phyloP scores from a whole-genome alignment of 1,140 invertebrate genomes.

The Cyclina sinensis region DNA sequence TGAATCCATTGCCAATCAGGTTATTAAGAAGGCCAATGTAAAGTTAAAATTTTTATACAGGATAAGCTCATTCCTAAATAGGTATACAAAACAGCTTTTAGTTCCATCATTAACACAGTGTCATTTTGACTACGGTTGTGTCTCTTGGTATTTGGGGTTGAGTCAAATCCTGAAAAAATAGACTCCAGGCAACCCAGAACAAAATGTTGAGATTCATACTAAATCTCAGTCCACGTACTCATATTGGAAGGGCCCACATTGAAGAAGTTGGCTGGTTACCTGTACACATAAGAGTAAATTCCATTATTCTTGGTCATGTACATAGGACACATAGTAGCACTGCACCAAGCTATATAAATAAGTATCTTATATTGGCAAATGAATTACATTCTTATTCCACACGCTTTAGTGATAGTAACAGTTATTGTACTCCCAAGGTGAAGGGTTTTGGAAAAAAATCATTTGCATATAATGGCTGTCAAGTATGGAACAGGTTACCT shows the following conservation, averaged over 20 bases:
- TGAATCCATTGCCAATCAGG: constrained; percentile 37
- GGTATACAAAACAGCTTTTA: no score
- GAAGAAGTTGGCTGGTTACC: constrained; percentile 25
- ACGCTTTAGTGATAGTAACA: constrained; percentile 3
- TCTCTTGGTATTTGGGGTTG: constrained; percentile 33
- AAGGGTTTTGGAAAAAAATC: constrained; percentile 18
- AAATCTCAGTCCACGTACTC: not conserved
- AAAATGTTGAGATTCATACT: constrained; percentile 56
- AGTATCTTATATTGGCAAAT: constrained; percentile 1
- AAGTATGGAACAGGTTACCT: no score
- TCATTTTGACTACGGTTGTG: constrained; percentile 63
- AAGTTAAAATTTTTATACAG: constrained; percentile 57
- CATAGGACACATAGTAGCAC: not conserved
- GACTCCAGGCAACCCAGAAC: constrained; percentile 57
- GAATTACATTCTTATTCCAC: not conserved
- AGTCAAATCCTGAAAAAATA: constrained; percentile 48
- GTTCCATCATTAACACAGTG: constrained; percentile 15
- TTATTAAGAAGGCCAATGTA: constrained; percentile 53
- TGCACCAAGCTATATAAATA: constrained; percentile 4
- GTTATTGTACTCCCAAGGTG: not conserved
- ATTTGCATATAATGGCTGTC: no score
- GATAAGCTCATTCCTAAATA: constrained; percentile 35
- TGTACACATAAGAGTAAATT: not conserved
- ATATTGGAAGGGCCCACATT: constrained; percentile 20
- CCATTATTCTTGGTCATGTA: no score